Conservation (phyloP, 2,113 vertebrate species). For the Pseudorectes ferrugineus region DNA sequence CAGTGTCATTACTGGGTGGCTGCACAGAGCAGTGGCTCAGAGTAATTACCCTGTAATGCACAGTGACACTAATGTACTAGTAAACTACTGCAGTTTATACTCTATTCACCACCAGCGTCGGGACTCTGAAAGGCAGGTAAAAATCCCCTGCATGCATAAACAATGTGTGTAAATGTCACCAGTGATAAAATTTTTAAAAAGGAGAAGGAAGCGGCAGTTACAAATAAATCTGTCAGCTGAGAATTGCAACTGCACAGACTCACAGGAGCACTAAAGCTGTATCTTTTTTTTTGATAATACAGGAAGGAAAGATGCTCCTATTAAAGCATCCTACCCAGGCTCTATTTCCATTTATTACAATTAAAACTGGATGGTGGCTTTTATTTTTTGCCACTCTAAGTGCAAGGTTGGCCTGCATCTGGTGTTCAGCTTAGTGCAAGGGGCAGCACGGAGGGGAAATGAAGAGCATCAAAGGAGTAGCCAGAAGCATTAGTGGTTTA, state of each 20-base stretch:
- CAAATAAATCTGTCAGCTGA: slow-evolving; percentile 37
- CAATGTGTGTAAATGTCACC: slow-evolving; percentile 48
- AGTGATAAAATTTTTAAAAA: slow-evolving; percentile 24
- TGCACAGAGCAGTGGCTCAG: slow-evolving; percentile 61
- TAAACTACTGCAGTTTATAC: slow-evolving; percentile 70
- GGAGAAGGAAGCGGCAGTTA: slow-evolving; percentile 13
- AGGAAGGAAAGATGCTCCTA: background rate
- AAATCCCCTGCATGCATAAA: slow-evolving; percentile 66
- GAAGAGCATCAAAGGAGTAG: background rate
- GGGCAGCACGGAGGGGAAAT: background rate
- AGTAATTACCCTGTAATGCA: slow-evolving; percentile 74
- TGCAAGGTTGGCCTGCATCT: background rate
- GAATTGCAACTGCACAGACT: background rate
- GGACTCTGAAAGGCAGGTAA: slow-evolving; percentile 63
- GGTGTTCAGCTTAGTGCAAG: background rate
- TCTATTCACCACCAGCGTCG: slow-evolving; percentile 44
- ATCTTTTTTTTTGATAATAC: background rate
- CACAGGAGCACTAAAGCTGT: background rate
- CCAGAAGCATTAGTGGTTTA: background rate
- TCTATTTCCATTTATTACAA: background rate
- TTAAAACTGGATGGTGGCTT: background rate
- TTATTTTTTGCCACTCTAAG: background rate
- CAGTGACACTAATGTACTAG: slow-evolving; percentile 72
- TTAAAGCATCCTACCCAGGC: background rate
- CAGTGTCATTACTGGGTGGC: slow-evolving; percentile 51